phyloP scores from a whole-genome alignment of 92 coral and sea anemone species.

The Porites divaricata region DNA sequence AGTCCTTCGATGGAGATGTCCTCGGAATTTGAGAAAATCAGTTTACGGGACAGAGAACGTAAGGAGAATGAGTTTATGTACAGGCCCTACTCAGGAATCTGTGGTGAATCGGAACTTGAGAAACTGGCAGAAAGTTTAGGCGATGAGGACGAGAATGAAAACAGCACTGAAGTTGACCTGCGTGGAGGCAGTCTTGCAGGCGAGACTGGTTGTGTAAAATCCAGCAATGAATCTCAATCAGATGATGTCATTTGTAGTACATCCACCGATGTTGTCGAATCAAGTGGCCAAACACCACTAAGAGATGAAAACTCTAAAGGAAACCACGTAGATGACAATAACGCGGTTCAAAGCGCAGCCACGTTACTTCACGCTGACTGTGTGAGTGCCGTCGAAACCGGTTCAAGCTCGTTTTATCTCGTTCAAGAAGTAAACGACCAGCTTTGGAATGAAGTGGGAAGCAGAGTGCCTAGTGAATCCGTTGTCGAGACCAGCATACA shows the following conservation, averaged over 20 bases:
- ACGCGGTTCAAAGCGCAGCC: neutral
- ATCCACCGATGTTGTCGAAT: neutral
- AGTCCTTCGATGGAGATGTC: constrained; percentile 39
- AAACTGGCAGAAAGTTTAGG: constrained; percentile 27
- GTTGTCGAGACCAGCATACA: constrained; percentile 2
- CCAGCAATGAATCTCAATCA: neutral
- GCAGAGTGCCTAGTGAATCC: neutral
- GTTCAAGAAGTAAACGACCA: constrained; percentile 15
- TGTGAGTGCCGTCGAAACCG: constrained; percentile 1
- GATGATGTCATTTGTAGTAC: neutral
- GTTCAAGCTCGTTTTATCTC: constrained; percentile 17
- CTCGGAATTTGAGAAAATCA: constrained; percentile 41
- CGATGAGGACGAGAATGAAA: constrained; percentile 19
- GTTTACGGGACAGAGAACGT: constrained; percentile 44
- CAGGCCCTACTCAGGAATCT: constrained; percentile 58
- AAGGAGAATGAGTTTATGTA: neutral
- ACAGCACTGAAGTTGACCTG: neutral
- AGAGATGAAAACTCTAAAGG: neutral
- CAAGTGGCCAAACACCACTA: neutral
- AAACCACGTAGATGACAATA: neutral
- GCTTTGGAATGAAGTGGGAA: constrained; percentile 8
- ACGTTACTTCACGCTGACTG: constrained; percentile 5
- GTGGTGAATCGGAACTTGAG: constrained; percentile 58
- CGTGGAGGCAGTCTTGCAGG: neutral
- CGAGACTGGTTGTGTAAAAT: neutral